A percentile compares a stretch with the other conserved stretches of the same genome.
phyloP scores from a whole-genome alignment of 1,140 invertebrate genomes.

The Nasonia longicornis region DNA sequence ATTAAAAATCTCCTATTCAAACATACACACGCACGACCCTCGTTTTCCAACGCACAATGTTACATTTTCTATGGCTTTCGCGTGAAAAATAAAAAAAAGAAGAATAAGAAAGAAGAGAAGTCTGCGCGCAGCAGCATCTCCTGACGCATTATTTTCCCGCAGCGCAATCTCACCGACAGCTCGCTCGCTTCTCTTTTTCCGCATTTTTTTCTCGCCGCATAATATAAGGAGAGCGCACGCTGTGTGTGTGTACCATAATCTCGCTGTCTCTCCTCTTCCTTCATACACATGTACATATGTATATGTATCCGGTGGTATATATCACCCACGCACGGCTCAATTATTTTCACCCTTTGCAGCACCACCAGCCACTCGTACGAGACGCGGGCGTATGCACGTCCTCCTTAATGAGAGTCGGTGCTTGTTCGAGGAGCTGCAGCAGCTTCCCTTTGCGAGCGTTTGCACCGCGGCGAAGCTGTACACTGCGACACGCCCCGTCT shows the following conservation, averaged over 20 bases:
- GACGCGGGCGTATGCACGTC: conserved; percentile 18
- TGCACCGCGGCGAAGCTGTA: neutral
- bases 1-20: neutral
- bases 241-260: neutral
- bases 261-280: neutral
- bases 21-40: neutral
- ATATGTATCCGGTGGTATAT: neutral
- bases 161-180: conserved; percentile 5
- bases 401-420: conserved; percentile 38
- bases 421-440: conserved; percentile 27
- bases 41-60: neutral
- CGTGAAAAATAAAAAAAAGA: neutral
- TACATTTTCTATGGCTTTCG: neutral
- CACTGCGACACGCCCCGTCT: conserved; percentile 26
- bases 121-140: neutral
- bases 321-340: conserved; percentile 35
- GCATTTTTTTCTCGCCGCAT: conserved; percentile 6
- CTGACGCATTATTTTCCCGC: neutral
- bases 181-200: neutral
- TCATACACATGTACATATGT: neutral
- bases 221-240: neutral
- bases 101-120: neutral
- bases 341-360: conserved; percentile 43
- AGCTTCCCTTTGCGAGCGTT: conserved; percentile 20
- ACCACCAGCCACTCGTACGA: conserved; percentile 22